A percentile compares a stretch with the other conserved stretches of the same genome.
phyloP scores from a whole-genome alignment of 1,140 invertebrate genomes.

The Drosophila santomea region DNA sequence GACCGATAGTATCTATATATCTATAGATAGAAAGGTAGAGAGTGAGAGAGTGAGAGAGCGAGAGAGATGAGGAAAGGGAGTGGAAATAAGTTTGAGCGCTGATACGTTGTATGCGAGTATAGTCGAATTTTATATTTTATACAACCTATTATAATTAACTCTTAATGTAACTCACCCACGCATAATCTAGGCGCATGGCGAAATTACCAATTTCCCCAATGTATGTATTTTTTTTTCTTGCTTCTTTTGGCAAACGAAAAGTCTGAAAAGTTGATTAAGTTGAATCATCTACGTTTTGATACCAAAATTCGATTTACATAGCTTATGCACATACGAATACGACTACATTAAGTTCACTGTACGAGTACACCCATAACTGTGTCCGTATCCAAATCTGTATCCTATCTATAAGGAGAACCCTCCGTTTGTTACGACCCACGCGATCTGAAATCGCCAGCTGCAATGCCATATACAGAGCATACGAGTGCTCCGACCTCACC shows the following conservation, averaged over 20 bases:
- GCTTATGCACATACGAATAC: conserved; percentile 38
- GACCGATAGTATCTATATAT: neutral
- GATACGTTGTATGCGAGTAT: conserved; percentile 43
- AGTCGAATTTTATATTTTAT: conserved; percentile 59
- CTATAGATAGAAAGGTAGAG: neutral
- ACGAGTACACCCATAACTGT: conserved; percentile 16
- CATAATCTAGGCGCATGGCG: conserved; percentile 4
- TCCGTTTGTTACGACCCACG: conserved; percentile 37
- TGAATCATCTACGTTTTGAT: conserved; percentile 56
- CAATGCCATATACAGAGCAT: conserved; percentile 25
- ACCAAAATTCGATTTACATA: conserved; percentile 67
- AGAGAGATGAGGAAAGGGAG: too few species aligned
- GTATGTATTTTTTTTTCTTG: conserved; percentile 16
- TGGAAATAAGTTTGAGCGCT: neutral
- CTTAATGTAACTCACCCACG: conserved; percentile 33
- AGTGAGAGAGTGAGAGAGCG: neutral
- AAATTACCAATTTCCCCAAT: conserved; percentile 14
- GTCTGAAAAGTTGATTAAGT: conserved; percentile 53
- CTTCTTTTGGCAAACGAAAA: conserved; percentile 54
- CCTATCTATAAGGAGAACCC: conserved; percentile 35
- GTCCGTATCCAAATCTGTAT: conserved; percentile 19
- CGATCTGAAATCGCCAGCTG: conserved; percentile 19
- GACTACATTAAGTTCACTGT: conserved; percentile 32
- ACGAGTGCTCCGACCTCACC: conserved; percentile 16
- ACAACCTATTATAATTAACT: conserved; percentile 49